Evolutionary conservation across 1,140 invertebrate genomes (phyloP).

Genomic region (Drosophila rhopaloa): DNA sequence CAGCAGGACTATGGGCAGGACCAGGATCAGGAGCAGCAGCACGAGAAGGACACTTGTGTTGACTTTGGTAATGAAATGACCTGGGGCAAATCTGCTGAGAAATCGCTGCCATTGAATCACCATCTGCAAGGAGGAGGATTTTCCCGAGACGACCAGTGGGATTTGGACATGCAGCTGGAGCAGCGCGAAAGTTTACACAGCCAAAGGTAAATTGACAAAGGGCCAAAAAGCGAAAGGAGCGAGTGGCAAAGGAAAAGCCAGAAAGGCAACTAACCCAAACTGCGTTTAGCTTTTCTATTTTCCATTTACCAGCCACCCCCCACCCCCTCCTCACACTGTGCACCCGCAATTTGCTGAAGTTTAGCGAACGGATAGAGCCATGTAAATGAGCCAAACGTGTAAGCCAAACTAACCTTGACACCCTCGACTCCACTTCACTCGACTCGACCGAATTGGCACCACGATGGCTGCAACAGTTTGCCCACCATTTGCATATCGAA

Average conservation of each 20-base stretch:
- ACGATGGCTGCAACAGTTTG: conserved; percentile 60
- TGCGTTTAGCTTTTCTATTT: conserved; percentile 49
- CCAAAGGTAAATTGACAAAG: conserved; percentile 77
- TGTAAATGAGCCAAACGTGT: conserved; percentile 56
- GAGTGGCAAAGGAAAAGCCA: conserved; percentile 7
- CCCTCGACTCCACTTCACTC: conserved; percentile 9
- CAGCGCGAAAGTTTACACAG: conserved; percentile 68
- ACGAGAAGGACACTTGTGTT: conserved; percentile 57
- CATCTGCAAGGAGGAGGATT: conserved; percentile 44
- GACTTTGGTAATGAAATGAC: conserved; percentile 81
- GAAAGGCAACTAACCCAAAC: conserved; percentile 42
- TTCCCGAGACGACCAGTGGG: conserved; percentile 37
- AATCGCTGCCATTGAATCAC: conserved; percentile 73
- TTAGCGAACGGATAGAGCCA: conserved; percentile 25
- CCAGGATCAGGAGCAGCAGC: conserved; percentile 28
- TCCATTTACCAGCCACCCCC: conserved; percentile 1
- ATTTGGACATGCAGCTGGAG: conserved; percentile 30
- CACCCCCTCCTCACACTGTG: neutral
- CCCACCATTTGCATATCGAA: conserved; percentile 73
- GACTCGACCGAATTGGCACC: conserved; percentile 1
- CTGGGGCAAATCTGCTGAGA: conserved; percentile 71
- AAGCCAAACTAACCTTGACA: conserved; percentile 65
- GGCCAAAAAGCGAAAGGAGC: conserved; percentile 19
- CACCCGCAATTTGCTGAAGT: conserved; percentile 51
- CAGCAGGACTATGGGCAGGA: conserved; percentile 12